A percentile compares a stretch with the other conserved stretches of the same genome.
phyloP scores from a whole-genome alignment of 2,797 vertebrate genomes.

The Phoxinus dragarum region DNA sequence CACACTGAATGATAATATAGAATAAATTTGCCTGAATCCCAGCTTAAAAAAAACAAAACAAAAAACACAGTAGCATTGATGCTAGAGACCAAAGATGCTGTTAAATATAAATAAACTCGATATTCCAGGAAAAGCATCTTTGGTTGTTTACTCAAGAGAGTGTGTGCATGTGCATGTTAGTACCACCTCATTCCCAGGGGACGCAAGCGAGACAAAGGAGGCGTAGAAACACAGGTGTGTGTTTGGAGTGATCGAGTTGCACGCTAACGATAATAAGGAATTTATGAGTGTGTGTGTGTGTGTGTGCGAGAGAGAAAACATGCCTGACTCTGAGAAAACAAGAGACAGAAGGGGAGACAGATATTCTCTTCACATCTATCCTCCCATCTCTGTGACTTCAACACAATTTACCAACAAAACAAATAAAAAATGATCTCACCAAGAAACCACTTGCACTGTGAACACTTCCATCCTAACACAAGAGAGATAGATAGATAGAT shows the following conservation, averaged over 20 bases:
- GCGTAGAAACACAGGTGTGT: slow-evolving; percentile 61
- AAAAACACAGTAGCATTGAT: neutral
- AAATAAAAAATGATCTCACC: slow-evolving; percentile 63
- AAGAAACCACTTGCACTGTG: slow-evolving; percentile 65
- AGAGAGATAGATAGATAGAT: neutral
- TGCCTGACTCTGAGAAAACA: slow-evolving; percentile 51
- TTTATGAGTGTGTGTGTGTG: slow-evolving; percentile 42
- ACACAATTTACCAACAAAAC: slow-evolving; percentile 57
- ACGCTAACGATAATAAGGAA: slow-evolving; percentile 49
- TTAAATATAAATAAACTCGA: neutral
- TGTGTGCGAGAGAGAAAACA: slow-evolving; percentile 47
- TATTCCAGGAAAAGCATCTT: neutral
- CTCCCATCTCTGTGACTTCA: slow-evolving; percentile 12
- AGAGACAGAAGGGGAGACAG: neutral
- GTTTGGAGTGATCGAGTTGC: slow-evolving; percentile 54
- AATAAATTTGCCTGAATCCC: neutral
- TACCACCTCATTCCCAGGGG: slow-evolving; percentile 48
- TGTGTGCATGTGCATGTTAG: slow-evolving; percentile 19
- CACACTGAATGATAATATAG: neutral
- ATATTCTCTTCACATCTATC: slow-evolving; percentile 57
- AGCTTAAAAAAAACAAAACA: too few species aligned
- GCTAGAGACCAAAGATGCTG: neutral
- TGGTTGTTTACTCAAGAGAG: slow-evolving; percentile 27
- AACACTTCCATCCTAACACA: slow-evolving; percentile 56
- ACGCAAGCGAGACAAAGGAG: slow-evolving; percentile 47